phyloP scores from a whole-genome alignment of 1,140 invertebrate species.

The Zeugodacus cucurbitae region DNA sequence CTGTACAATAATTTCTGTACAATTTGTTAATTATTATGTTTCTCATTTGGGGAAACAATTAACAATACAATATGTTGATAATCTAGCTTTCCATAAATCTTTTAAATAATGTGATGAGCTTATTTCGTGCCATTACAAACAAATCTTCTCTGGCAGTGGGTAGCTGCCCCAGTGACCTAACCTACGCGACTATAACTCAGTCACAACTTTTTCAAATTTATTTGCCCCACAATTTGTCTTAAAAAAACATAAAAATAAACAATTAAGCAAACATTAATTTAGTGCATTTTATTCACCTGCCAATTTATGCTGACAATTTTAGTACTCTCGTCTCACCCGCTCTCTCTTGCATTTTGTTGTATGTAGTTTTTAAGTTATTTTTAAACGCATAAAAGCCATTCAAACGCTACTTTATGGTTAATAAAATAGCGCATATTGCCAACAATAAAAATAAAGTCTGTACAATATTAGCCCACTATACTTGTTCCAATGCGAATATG shows the following conservation, averaged over 20 bases:
- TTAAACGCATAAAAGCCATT: not conserved
- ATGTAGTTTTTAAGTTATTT: not conserved
- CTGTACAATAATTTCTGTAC: too few relatives aligned
- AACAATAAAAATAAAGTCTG: not conserved
- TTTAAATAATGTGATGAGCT: too few relatives aligned
- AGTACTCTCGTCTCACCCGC: too few relatives aligned
- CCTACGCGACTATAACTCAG: too few relatives aligned
- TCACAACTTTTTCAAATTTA: not conserved
- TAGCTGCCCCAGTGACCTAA: too few relatives aligned
- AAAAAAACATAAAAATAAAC: not conserved
- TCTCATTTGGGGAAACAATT: too few relatives aligned
- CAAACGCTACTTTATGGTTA: not conserved
- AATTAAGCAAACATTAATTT: not conserved
- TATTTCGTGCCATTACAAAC: too few relatives aligned
- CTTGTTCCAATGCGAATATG: not conserved
- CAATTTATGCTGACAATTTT: not conserved
- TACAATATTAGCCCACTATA: not conserved
- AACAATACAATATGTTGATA: too few relatives aligned
- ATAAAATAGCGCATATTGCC: not conserved
- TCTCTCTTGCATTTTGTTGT: not conserved
- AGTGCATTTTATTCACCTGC: too few relatives aligned
- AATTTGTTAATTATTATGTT: too few relatives aligned
- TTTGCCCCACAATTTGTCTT: not conserved
- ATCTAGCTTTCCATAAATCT: too few relatives aligned
- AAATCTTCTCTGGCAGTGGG: too few relatives aligned